Evolutionary conservation across 2,113 vertebrate genomes (phyloP).

Genomic region (Haemorhous mexicanus): DNA sequence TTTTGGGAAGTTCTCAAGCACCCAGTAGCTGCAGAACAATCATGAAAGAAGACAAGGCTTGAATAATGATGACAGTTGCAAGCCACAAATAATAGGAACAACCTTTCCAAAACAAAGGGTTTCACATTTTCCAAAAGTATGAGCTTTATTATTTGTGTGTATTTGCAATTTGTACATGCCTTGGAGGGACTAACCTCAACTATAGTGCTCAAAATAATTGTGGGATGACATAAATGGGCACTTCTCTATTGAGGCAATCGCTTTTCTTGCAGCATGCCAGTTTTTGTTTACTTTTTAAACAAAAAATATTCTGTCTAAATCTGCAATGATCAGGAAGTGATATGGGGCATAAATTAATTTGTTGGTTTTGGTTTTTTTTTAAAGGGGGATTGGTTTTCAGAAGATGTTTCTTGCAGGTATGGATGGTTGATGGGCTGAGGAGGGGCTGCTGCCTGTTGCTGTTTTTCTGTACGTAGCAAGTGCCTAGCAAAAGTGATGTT

Average conservation of each 20-base stretch:
- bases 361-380: neutral
- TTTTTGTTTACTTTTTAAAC: conserved; percentile 41
- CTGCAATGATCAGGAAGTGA: neutral
- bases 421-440: neutral
- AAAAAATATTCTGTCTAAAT: neutral
- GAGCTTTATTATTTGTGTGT: conserved; percentile 55
- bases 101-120: conserved; percentile 39
- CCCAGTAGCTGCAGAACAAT: conserved; percentile 52
- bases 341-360: neutral
- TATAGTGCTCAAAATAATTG: conserved; percentile 43
- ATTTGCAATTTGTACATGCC: conserved; percentile 62
- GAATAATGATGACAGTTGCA: conserved; percentile 64
- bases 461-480: neutral
- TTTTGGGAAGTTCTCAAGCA: conserved; percentile 60
- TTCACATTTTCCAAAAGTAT: conserved; percentile 59
- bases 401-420: rapidly evolving
- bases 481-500: neutral
- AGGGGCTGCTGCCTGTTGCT: neutral
- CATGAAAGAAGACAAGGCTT: conserved; percentile 57
- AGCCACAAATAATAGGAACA: conserved; percentile 56
- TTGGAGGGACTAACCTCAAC: conserved; percentile 52
- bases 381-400: rapidly evolving
- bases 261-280: conserved; percentile 12
- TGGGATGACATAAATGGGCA: conserved; percentile 54
- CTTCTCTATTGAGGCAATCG: conserved; percentile 44